These are phyloP conservation scores for Tetramorium bicarinatum DNA, from an alignment of 2,888 invertebrate genomes.

Conservation along the genomic window DNA sequence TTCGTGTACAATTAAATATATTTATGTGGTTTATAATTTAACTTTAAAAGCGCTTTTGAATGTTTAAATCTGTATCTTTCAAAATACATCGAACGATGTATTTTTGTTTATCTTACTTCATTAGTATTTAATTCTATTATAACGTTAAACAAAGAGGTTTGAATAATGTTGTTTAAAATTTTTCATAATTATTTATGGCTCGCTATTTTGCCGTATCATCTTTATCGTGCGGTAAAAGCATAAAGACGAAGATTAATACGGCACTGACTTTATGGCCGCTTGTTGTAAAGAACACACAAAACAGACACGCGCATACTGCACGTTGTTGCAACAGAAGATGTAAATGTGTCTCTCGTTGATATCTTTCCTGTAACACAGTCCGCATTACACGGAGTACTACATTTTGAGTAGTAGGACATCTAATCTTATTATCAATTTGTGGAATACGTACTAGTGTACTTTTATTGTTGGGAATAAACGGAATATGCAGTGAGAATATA, in stretches of 20 bases:
- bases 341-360: constrained; percentile 70
- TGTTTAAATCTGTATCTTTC: not conserved
- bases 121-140: not conserved
- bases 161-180: not conserved
- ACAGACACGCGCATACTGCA: not conserved
- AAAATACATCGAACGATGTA: not conserved
- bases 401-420: not conserved
- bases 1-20: not conserved
- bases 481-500: not conserved
- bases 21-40: not conserved
- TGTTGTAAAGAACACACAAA: constrained; percentile 67
- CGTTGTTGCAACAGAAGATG: constrained; percentile 65
- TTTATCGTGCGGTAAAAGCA: not conserved
- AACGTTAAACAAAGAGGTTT: not conserved
- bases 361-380: constrained; percentile 63
- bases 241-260: constrained; percentile 40
- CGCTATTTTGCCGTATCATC: not conserved
- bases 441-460: not conserved
- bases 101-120: not conserved
- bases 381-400: constrained; percentile 21
- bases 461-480: not conserved
- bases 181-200: not conserved
- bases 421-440: constrained; percentile 32
- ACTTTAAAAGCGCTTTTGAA: not conserved
- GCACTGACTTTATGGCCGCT: constrained; percentile 61